These are phyloP conservation scores for Megalops cyprinoides DNA, from an alignment of 2,797 vertebrate species.

Conservation along the genomic window DNA sequence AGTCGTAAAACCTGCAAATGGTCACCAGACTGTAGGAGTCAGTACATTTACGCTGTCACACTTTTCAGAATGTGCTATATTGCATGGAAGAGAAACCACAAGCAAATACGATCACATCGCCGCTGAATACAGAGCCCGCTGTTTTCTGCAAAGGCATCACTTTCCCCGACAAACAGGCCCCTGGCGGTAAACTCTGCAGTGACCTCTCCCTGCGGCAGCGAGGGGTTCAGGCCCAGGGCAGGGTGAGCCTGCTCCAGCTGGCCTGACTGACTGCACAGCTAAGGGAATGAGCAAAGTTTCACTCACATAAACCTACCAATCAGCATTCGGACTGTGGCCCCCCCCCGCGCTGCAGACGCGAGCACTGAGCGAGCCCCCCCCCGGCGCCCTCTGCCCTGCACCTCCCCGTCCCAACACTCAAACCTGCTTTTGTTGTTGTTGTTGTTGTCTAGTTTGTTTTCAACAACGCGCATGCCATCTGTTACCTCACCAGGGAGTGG, in stretches of 20 bases:
- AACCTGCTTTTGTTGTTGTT: slow-evolving; percentile 18
- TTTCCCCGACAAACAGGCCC: not conserved
- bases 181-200: not conserved
- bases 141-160: not conserved
- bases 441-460: slow-evolving; percentile 13
- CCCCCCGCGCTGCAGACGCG: not conserved
- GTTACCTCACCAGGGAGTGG: slow-evolving; percentile 52
- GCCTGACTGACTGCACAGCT: too few species aligned
- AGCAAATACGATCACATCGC: not conserved
- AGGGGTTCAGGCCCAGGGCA: too few species aligned
- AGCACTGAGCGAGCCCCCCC: not conserved
- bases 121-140: not conserved
- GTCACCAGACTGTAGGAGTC: too few species aligned
- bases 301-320: not conserved
- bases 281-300: not conserved
- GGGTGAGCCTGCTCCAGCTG: too few species aligned
- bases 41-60: not conserved
- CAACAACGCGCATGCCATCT: slow-evolving; percentile 52
- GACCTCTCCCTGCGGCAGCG: too few species aligned
- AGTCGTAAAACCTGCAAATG: not conserved
- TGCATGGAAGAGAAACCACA: too few species aligned
- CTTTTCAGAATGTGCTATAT: too few species aligned
- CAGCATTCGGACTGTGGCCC: too few species aligned
- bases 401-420: slow-evolving; percentile 26
- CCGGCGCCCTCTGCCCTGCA: slow-evolving; percentile 9